These are phyloP conservation scores for Aphelocoma californica DNA, from an alignment of 2,797 vertebrate genomes.

Conservation along the genomic window DNA sequence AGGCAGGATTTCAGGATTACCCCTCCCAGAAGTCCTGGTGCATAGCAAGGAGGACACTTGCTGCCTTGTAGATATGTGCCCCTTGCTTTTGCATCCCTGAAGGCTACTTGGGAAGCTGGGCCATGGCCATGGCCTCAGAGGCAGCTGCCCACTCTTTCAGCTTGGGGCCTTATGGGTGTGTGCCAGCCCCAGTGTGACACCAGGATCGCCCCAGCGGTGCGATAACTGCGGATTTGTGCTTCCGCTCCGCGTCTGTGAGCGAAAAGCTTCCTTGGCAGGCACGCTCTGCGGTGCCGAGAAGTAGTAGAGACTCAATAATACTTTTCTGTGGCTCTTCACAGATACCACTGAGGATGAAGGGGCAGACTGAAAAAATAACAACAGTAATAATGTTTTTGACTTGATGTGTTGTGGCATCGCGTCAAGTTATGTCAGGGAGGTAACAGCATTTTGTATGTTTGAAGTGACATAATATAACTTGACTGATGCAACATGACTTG, in stretches of 20 bases:
- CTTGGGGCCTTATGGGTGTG: not conserved
- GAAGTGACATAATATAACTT: conserved; percentile 7
- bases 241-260: not conserved
- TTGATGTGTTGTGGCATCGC: not conserved
- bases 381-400: not conserved
- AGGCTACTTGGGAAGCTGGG: not conserved
- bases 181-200: not conserved
- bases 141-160: not conserved
- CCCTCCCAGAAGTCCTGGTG: not conserved
- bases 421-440: conserved; percentile 41
- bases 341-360: not conserved
- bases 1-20: not conserved
- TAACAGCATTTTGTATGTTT: conserved; percentile 15
- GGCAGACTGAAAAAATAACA: conserved; percentile 1
- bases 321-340: not conserved
- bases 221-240: not conserved
- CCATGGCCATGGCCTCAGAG: not conserved
- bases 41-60: not conserved
- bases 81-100: not conserved
- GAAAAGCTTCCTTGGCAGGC: not conserved
- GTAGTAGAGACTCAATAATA: not conserved
- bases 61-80: not conserved
- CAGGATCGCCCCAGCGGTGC: rapidly evolving
- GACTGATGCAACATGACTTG: conserved; percentile 22
- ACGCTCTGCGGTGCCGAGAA: rapidly evolving